phyloP scores from a whole-genome alignment of 64 coral and sea anemone genomes.

The Anthopleura sola region DNA sequence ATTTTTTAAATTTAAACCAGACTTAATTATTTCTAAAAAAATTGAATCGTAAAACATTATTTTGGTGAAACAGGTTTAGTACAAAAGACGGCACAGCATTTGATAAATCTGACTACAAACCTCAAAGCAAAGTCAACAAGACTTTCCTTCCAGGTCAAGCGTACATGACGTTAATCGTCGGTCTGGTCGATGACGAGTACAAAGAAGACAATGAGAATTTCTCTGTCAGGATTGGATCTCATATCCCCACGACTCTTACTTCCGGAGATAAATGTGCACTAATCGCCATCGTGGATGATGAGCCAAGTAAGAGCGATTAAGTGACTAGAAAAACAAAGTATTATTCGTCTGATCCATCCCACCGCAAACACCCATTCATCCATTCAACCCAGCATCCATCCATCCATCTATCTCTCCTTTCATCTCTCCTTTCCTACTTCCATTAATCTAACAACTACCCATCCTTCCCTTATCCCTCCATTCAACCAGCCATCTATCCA shows the following conservation, averaged over 20 bases:
- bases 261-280: background rate
- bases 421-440: too few species aligned
- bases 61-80: background rate
- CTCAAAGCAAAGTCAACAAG: background rate
- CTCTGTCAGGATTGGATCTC: background rate
- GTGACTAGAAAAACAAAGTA: too few species aligned
- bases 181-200: background rate
- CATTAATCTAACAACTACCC: too few species aligned
- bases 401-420: too few species aligned
- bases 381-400: too few species aligned
- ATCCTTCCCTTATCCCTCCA: too few species aligned
- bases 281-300: background rate
- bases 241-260: background rate
- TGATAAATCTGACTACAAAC: background rate
- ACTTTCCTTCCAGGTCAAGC: background rate
- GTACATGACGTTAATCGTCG: background rate
- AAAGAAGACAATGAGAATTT: background rate
- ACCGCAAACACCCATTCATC: too few species aligned
- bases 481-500: too few species aligned
- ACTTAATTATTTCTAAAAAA: too few species aligned
- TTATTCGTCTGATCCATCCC: too few species aligned
- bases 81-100: background rate
- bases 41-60: background rate
- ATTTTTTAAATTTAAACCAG: too few species aligned
- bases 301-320: background rate